phyloP scores from a whole-genome alignment of 2,888 invertebrate species.

The Meghimatium bilineatum region DNA sequence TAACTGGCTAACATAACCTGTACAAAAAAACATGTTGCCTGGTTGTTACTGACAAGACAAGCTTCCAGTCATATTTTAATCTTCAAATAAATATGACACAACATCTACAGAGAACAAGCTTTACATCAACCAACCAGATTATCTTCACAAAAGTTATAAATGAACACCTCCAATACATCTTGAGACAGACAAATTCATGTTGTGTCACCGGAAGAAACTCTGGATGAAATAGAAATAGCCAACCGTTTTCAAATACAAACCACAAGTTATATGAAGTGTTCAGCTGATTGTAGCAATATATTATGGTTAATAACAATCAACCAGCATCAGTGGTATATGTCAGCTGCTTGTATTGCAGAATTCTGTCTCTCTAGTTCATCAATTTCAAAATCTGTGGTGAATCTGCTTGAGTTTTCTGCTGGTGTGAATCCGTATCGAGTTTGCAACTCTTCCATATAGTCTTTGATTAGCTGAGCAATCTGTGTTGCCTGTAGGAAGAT shows the following conservation, averaged over 20 bases:
- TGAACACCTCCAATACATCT: too few relatives aligned
- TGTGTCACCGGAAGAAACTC: not conserved
- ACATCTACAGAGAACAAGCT: too few relatives aligned
- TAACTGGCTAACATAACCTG: too few relatives aligned
- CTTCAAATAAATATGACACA: too few relatives aligned
- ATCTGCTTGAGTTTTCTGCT: slow-evolving; percentile 47
- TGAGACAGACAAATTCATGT: not conserved
- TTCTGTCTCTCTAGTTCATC: slow-evolving; percentile 51
- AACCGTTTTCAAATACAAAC: not conserved
- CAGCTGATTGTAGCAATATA: too few relatives aligned
- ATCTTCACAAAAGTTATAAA: too few relatives aligned
- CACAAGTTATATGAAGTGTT: too few relatives aligned
- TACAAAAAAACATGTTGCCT: too few relatives aligned
- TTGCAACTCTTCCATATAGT: slow-evolving; percentile 81
- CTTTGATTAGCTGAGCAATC: slow-evolving; percentile 92
- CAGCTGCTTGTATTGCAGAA: slow-evolving; percentile 22
- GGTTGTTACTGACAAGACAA: too few relatives aligned
- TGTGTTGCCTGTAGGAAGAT: slow-evolving; percentile 87
- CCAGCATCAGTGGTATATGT: not conserved
- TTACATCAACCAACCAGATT: too few relatives aligned
- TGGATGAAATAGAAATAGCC: not conserved
- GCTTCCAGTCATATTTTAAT: too few relatives aligned
- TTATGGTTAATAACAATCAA: too few relatives aligned
- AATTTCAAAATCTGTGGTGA: slow-evolving; percentile 50
- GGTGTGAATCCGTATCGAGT: slow-evolving; percentile 58